A percentile compares a stretch with the other conserved stretches of the same genome.
Evolutionary conservation across 2,113 vertebrate genomes (phyloP).

Genomic region (Setophaga kirtlandii): DNA sequence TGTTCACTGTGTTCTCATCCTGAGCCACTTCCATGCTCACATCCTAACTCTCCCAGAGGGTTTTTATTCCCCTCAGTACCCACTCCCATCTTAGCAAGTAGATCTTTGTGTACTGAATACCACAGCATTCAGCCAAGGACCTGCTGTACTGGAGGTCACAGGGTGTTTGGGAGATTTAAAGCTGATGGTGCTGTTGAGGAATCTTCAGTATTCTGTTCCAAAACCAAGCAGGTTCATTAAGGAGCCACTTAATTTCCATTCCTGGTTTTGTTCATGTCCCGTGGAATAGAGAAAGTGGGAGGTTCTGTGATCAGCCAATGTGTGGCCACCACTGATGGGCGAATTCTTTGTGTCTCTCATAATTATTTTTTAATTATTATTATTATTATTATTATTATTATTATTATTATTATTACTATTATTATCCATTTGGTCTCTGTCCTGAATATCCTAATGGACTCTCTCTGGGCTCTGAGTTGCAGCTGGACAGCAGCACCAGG

Average conservation of each 20-base stretch:
- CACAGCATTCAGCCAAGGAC: neutral
- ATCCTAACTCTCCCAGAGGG: neutral
- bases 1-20: neutral
- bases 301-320: accelerated
- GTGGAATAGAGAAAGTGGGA: neutral
- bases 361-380: no score
- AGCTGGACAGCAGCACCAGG: neutral
- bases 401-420: neutral
- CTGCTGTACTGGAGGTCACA: neutral
- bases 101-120: neutral
- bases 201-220: neutral
- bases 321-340: accelerated
- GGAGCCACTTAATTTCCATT: neutral
- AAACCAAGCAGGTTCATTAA: neutral
- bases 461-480: no score
- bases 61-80: neutral
- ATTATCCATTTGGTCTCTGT: neutral
- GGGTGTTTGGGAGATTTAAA: neutral
- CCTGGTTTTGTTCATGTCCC: neutral
- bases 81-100: neutral
- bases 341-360: neutral
- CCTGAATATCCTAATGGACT: neutral
- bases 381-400: neutral
- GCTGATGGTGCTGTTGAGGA: neutral
- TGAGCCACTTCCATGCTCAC: neutral